A percentile compares a stretch with the other conserved stretches of the same genome.
Conservation (phyloP, 2,888 invertebrate genomes). For the Boloria euphrosyne region DNA sequence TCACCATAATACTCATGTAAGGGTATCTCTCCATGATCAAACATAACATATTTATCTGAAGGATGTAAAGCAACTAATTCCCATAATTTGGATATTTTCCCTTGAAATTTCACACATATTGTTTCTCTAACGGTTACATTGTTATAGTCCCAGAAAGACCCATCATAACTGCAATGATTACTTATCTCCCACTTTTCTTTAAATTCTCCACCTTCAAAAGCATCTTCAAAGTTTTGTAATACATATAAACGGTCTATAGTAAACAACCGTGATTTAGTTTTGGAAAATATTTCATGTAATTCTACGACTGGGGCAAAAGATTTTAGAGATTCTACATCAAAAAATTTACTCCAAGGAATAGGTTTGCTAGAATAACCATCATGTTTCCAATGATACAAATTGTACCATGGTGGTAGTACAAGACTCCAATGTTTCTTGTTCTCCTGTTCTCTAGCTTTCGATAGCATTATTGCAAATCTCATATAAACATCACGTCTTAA, state of each 20-base stretch:
- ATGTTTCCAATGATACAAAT: conserved; percentile 94
- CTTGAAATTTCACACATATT: conserved; percentile 92
- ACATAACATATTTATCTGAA: conserved; percentile 81
- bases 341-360: conserved; percentile 92
- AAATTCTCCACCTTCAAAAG: conserved; percentile 91
- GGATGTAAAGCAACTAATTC: conserved; percentile 78
- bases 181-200: conserved; percentile 89
- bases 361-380: conserved; percentile 78
- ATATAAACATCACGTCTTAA: conserved; percentile 97
- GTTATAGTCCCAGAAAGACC: conserved; percentile 87
- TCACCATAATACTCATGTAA: conserved; percentile 94
- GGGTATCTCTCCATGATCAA: conserved; percentile 92
- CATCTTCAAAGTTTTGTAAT: conserved; percentile 92
- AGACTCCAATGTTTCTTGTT: conserved; percentile 80
- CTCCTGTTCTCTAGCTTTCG: conserved; percentile 83
- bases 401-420: conserved; percentile 96
- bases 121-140: conserved; percentile 85
- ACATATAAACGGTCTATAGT: conserved; percentile 89
- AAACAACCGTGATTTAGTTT: conserved; percentile 50
- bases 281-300: conserved; percentile 87
- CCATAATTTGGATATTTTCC: conserved; percentile 84
- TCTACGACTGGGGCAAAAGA: conserved; percentile 93
- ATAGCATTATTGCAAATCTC: conserved; percentile 92
- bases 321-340: conserved; percentile 90
- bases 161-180: conserved; percentile 79